Percentiles rank a stretch among this genome's conserved stretches.
These are phyloP conservation scores for Tauraco erythrolophus DNA, from an alignment of 2,113 vertebrate species.

Conservation along the genomic window DNA sequence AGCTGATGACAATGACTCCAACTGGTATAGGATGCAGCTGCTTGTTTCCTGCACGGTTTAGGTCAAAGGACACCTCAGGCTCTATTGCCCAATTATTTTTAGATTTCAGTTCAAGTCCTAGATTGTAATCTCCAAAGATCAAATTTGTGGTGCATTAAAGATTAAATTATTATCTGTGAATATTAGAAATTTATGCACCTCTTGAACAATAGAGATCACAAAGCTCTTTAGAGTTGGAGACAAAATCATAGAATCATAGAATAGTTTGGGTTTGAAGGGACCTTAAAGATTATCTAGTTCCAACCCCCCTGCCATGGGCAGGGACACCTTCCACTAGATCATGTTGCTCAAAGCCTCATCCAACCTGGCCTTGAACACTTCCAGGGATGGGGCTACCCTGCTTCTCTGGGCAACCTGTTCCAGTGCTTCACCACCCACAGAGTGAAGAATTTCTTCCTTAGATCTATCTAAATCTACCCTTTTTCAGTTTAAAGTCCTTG, in stretches of 20 bases:
- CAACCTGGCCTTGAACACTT: no score
- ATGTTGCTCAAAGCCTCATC: no score
- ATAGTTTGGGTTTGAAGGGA: no score
- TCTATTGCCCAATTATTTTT: background rate
- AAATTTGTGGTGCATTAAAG: background rate
- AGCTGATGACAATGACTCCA: background rate
- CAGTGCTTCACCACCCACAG: no score
- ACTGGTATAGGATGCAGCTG: background rate
- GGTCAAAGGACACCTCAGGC: background rate
- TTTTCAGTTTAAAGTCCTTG: no score
- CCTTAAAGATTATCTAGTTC: no score
- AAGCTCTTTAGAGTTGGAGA: background rate
- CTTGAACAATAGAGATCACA: background rate
- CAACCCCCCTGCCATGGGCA: no score
- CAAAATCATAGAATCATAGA: background rate
- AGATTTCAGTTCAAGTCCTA: background rate
- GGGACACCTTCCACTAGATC: no score
- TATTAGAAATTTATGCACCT: background rate
- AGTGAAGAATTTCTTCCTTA: no score
- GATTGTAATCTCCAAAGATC: background rate
- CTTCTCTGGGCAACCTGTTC: no score
- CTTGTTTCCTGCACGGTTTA: background rate
- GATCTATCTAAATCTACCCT: no score
- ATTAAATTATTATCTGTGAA: background rate
- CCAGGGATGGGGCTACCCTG: no score